A percentile compares a stretch with the other conserved stretches of the same genome.
These are phyloP conservation scores for Sclerodermus sp. DNA, from an alignment of 2,888 invertebrate genomes.

Conservation along the genomic window DNA sequence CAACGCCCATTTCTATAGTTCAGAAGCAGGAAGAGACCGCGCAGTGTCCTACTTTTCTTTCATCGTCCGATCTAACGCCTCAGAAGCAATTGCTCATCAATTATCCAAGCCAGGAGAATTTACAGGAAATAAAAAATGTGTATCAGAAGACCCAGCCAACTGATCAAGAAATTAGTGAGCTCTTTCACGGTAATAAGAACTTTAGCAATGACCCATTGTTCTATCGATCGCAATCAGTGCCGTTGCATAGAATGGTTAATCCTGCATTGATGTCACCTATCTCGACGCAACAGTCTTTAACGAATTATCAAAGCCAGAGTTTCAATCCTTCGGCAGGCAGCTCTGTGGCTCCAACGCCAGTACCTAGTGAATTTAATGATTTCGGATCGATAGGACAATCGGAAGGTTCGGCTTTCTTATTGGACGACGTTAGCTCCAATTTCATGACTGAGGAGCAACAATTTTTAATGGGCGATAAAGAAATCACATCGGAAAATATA, in stretches of 20 bases:
- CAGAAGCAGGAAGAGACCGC: slow-evolving; percentile 26
- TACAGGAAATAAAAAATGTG: slow-evolving; percentile 46
- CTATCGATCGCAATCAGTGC: slow-evolving; percentile 78
- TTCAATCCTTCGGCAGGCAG: slow-evolving; percentile 62
- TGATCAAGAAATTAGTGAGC: slow-evolving; percentile 65
- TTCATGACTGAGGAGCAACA: slow-evolving; percentile 46
- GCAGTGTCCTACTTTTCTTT: slow-evolving; percentile 29
- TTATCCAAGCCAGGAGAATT: slow-evolving; percentile 53
- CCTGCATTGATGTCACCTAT: slow-evolving; percentile 54
- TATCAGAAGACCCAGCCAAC: slow-evolving; percentile 43
- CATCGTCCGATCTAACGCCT: slow-evolving; percentile 36
- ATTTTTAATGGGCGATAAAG: slow-evolving; percentile 51
- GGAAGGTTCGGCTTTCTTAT: slow-evolving; percentile 58
- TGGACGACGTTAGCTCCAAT: slow-evolving; percentile 49
- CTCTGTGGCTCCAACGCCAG: slow-evolving; percentile 70
- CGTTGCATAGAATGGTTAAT: slow-evolving; percentile 65
- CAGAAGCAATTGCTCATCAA: slow-evolving; percentile 52
- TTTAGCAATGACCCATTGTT: slow-evolving; percentile 49
- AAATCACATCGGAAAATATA: slow-evolving; percentile 63
- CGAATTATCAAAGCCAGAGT: slow-evolving; percentile 42
- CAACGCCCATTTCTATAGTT: slow-evolving; percentile 21
- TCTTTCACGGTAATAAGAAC: slow-evolving; percentile 63
- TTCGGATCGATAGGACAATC: slow-evolving; percentile 67
- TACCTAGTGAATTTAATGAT: slow-evolving; percentile 73
- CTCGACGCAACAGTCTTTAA: slow-evolving; percentile 44